phyloP scores from a whole-genome alignment of 1,140 invertebrate species.

The Melitaea cinxia region DNA sequence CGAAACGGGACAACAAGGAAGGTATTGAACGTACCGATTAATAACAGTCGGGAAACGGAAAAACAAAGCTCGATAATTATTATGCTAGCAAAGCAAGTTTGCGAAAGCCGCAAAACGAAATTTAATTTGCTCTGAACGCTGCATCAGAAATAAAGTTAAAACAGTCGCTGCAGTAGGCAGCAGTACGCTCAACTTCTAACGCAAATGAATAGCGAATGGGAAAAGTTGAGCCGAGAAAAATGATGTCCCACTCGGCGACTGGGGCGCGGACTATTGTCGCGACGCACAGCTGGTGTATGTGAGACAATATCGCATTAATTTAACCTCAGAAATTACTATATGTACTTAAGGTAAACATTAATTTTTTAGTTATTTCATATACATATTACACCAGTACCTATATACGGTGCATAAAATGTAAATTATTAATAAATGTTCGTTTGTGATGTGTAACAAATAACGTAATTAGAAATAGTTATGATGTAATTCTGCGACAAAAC shows the following conservation, averaged over 20 bases:
- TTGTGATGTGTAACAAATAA: constrained; percentile 1
- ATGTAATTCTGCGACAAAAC: constrained; percentile 28
- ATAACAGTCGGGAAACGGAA: constrained; percentile 56
- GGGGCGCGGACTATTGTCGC: constrained; percentile 58
- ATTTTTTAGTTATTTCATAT: not conserved
- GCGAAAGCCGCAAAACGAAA: constrained; percentile 80
- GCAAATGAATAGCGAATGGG: constrained; percentile 81
- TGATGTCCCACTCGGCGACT: constrained; percentile 70
- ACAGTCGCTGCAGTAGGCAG: constrained; percentile 77
- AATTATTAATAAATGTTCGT: not conserved
- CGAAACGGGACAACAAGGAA: not conserved
- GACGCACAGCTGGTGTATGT: constrained; percentile 23
- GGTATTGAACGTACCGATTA: constrained; percentile 47
- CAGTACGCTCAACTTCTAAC: constrained; percentile 78
- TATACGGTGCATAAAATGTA: not conserved
- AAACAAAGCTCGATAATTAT: constrained; percentile 72
- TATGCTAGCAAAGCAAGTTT: constrained; percentile 73
- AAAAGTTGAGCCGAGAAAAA: constrained; percentile 79
- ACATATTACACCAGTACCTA: not conserved
- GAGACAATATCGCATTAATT: constrained; percentile 11
- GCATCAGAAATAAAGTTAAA: constrained; percentile 82
- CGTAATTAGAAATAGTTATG: constrained; percentile 24
- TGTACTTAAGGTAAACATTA: not conserved
- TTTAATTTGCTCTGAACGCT: constrained; percentile 81
- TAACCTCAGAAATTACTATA: constrained; percentile 12